Conservation (phyloP, 2,888 invertebrate genomes). For the Drosophila stalkeri region DNA sequence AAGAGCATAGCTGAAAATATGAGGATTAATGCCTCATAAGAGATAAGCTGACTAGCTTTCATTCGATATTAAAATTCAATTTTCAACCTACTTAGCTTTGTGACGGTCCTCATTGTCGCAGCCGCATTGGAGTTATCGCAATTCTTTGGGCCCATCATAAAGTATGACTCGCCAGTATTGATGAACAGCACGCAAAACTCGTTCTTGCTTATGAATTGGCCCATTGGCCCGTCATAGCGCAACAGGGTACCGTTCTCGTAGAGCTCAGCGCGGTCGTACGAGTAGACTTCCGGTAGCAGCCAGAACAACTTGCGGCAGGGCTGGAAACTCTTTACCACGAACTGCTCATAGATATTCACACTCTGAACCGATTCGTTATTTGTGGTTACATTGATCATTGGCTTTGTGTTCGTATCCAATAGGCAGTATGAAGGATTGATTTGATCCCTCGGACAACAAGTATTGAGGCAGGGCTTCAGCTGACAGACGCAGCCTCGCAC, state of each 20-base stretch:
- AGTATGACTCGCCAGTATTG: constrained; percentile 59
- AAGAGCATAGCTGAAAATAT: constrained; percentile 88
- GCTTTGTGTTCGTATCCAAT: constrained; percentile 30
- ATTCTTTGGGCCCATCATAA: constrained; percentile 79
- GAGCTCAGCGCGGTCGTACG: constrained; percentile 68
- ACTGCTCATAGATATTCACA: constrained; percentile 66
- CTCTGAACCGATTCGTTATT: constrained; percentile 39
- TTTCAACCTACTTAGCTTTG: no score
- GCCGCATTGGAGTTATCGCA: constrained; percentile 52
- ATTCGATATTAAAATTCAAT: no score
- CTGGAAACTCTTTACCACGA: constrained; percentile 70
- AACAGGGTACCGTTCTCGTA: constrained; percentile 81
- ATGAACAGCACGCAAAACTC: constrained; percentile 80
- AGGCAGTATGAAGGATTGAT: constrained; percentile 40
- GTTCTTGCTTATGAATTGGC: constrained; percentile 61
- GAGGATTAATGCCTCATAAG: neutral
- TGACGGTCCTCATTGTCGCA: no score
- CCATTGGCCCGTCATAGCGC: constrained; percentile 57
- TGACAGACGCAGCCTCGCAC: constrained; percentile 84
- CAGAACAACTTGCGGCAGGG: constrained; percentile 71
- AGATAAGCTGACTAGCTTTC: no score
- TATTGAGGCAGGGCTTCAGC: constrained; percentile 82
- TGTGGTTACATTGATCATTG: constrained; percentile 73
- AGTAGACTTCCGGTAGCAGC: constrained; percentile 57
- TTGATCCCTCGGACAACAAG: constrained; percentile 82